Base-by-base conservation (phyloP, 2,113 vertebrate genomes). In the Fulica atra region DNA sequence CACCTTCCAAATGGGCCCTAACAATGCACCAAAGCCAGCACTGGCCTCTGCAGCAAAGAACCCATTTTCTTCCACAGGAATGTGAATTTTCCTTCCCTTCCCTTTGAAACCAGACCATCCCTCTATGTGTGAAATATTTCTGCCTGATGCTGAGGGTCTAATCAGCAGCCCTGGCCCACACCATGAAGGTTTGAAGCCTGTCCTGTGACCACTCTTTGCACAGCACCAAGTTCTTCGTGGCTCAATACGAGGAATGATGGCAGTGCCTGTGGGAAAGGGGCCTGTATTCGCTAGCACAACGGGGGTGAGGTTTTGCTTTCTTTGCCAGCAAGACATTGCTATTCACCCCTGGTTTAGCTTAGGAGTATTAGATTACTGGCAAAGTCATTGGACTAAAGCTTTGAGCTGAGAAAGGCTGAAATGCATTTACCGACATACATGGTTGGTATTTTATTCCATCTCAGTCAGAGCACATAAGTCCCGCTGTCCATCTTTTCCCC, bases 111-210 rank as follows among this genome's bases (percentile, higher is more conserved):
- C 1, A 1, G 20, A 11, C 15, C 35, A 25, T 25, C 10, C 31
- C 48, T 81, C 44, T 64, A 40, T 36, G 24, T 40, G 26, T 53
- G 28, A 78, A 56, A 38, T 60, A 4, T 57, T 46, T 71, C 42
- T 83, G n/a, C 50, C 35, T 76, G 6, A 0, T 2, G 2, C 44
- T 54, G 68, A 42, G 68, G 33, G 51, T 66, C 20, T 77, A 7
- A 29, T 7, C 1, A 5, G 8, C 48, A 85, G 44, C 38, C 24
- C 25, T 25, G 17, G 13, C 1, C 2, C 33, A 20, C 14, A 1
- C 10, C 5, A 13, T 10, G 11, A 7, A 5, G 26, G 16, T 77
- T 10, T 42, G 63, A 42, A 93, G 60, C 36, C 57, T 78, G 60
- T 28, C 35, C 36, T 1, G 0, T 25, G n/a, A 31, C 44, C 50